Percentiles rank a stretch among this genome's conserved stretches.
These are phyloP conservation scores for Mastacembelus armatus DNA, from an alignment of 2,797 vertebrate species.

Conservation along the genomic window DNA sequence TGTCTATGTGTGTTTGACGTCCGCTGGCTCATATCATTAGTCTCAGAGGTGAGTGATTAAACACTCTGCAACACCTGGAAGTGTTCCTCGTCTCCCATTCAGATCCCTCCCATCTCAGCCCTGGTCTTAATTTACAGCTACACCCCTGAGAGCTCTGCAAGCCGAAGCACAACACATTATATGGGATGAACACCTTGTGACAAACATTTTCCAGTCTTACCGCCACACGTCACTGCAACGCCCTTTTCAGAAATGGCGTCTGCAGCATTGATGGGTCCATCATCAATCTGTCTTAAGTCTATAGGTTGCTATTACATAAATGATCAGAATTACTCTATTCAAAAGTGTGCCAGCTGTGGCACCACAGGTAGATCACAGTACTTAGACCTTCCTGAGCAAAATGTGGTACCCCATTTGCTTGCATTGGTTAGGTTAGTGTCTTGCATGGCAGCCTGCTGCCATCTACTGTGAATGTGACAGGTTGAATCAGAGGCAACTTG, in stretches of 20 bases:
- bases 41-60: conserved; percentile 85
- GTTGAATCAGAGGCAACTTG: neutral
- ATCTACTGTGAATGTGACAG: neutral
- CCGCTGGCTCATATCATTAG: conserved; percentile 72
- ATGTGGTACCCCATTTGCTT: neutral
- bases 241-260: conserved; percentile 6
- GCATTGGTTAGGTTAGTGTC: neutral
- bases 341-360: neutral
- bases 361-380: neutral
- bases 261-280: conserved; percentile 2
- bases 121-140: conserved; percentile 69
- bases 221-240: neutral
- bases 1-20: conserved; percentile 28
- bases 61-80: conserved; percentile 82
- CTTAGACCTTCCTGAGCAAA: neutral
- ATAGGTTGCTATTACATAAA: conserved; percentile 5
- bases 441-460: neutral
- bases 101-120: conserved; percentile 48
- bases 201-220: conserved; percentile 19
- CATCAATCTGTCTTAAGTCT: neutral
- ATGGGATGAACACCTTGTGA: conserved; percentile 10
- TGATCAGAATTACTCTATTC: neutral
- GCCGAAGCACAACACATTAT: conserved; percentile 45
- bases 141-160: conserved; percentile 44
- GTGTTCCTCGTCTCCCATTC: conserved; percentile 47